Base-by-base conservation (phyloP, 2,797 vertebrate species). In the Masticophis lateralis region DNA sequence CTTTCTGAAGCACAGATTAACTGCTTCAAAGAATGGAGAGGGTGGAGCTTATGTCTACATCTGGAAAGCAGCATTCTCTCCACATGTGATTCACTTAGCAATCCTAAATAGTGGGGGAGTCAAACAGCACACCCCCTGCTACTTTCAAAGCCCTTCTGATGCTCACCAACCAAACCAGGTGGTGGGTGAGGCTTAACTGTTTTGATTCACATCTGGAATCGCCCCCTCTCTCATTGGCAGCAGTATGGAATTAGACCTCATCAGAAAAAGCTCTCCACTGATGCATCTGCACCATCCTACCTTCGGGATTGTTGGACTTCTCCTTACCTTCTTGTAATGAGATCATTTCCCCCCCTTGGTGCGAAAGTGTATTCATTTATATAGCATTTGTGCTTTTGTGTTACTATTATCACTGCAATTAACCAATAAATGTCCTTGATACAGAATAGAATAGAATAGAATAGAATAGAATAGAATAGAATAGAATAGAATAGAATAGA, bases 1-100 rank as follows among this genome's bases (percentile, higher is more conserved):
- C 13, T 92, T 88, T 87, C 47, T 18, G 47, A 91, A 66, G 14
- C 83, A 86, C 43, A 37, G 32, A 63, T 91, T 28, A 51, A 55
- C 12, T 87, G 55, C 16, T 27, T 61, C 61, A 69, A 56, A 27
- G 55, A 18, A 20, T 12, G 7, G 37, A 56, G 22, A 16, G 37
- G 28, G 56, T 55, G 59, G n/a, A n/a, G 43, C 12, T 13, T 87
- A n/a, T 37, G 8, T 66, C 22, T 56, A 63, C 32, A 88, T 88
- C 86, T 43, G 32, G 60, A 97, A 96, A 95, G 95, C 94, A 95
- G 20, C 93, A 87, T 95, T 96, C 91, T 94, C 47, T 63, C n/a
- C 55, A 83, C 43, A 37, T 8, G 9, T 55, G 53, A 25, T n/a
- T 51, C 27, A 53, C 60, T 63, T 5, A 53, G 25, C 27, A 66